Base-by-base conservation (phyloP, 1,140 invertebrate species). In the Campodea augens region DNA sequence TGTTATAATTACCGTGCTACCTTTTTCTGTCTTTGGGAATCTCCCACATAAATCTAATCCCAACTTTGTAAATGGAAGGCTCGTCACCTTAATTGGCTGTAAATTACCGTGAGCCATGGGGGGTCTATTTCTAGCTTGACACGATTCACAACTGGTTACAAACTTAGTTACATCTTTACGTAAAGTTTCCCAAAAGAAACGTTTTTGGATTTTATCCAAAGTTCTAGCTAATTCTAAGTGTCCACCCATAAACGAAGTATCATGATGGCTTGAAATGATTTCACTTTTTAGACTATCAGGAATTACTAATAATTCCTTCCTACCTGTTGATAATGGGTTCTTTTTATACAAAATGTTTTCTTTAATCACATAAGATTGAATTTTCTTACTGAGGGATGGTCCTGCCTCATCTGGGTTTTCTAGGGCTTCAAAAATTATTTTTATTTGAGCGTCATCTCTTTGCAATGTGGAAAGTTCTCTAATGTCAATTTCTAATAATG, bases 181-280 rank as follows among this genome's bases (percentile, higher is more conserved):
- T 38, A 54, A 41, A 29, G 15, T 25, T 3, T 38, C 43, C 50
- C 47, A 54, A 20, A 22, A 52, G 25, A 38, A 55, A 20, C 48
- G 25, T 2, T 15, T n/a, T 19, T 24, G 27, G 12, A 54, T 38
- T 12, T 39, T 46, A 0, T 44, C 27, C 3, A 45, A 38, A 1
- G 49, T 52, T 43, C 43, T 52, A 15, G 13, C 38, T 15, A 41
- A 22, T 5, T 41, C 49, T 18, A 54, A 27, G 32, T 54, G 52
- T 15, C 47, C 49, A 25, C 21, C 41, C 7, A 38, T 29, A 32
- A 7, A 10, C 38, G 37, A 43, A 27, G 44, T 40, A 23, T 45
- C 46, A 41, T 54, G 52, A 13, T 20, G 25, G 1, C 12, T 4
- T 13, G n/a, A 19, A 12, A 53, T 29, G 2, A 50, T 22, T n/a